phyloP scores from a whole-genome alignment of 2,797 vertebrate species.

The Danio albolineatus region DNA sequence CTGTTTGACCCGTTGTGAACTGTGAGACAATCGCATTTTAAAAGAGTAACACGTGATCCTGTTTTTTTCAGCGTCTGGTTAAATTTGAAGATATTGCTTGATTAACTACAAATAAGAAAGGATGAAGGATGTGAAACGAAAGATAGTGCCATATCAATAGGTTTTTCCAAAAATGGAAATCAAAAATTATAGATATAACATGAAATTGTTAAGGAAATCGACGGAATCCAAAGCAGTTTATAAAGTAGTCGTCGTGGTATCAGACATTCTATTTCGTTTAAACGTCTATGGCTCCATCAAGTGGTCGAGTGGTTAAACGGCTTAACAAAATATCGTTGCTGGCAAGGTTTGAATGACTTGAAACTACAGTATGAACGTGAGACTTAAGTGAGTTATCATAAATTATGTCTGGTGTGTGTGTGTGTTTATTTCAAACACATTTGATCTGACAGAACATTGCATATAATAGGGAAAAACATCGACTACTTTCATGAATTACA shows the following conservation, averaged over 20 bases:
- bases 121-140: neutral
- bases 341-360: neutral
- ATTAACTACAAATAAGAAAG: neutral
- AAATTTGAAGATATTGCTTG: neutral
- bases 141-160: conserved; percentile 8
- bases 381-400: neutral
- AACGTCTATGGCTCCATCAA: conserved; percentile 28
- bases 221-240: conserved; percentile 45
- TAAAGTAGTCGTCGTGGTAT: conserved; percentile 37
- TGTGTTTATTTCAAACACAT: neutral
- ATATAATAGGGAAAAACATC: neutral
- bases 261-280: neutral
- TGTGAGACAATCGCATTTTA: conserved; percentile 31
- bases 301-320: conserved; percentile 9
- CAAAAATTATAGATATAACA: neutral
- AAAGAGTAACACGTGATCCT: neutral
- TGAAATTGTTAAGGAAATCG: neutral
- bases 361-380: neutral
- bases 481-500: neutral
- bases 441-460: conserved; percentile 2
- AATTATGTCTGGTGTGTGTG: neutral
- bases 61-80: neutral
- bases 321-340: neutral
- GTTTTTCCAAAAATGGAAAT: conserved; percentile 8
- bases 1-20: conserved; percentile 39